Percentiles rank a stretch among this genome's conserved stretches.
Evolutionary conservation across 2,113 vertebrate genomes (phyloP).

Genomic region (Erythrocercus mccallii): DNA sequence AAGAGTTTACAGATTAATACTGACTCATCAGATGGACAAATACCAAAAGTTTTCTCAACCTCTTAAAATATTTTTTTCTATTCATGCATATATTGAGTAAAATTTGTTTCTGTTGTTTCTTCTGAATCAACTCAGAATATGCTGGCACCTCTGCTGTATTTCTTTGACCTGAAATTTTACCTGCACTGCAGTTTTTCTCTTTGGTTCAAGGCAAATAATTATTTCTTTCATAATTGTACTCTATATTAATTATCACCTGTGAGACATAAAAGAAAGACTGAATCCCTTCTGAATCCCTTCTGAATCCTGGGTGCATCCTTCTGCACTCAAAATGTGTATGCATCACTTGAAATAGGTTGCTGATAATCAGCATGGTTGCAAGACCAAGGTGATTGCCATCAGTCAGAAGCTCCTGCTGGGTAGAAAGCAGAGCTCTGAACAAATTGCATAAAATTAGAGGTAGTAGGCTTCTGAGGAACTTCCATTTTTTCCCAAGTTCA

Average conservation of each 20-base stretch:
- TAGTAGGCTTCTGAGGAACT: not conserved
- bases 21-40: not conserved
- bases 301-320: not conserved
- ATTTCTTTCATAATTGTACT: not conserved
- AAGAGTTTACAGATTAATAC: not conserved
- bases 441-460: not conserved
- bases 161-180: not conserved
- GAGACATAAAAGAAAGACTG: not conserved
- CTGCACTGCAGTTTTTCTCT: not conserved
- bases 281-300: not conserved
- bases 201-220: not conserved
- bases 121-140: not conserved
- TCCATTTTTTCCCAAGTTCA: not conserved
- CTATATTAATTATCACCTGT: not conserved
- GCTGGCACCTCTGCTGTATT: not conserved
- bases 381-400: not conserved
- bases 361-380: not conserved
- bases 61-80: not conserved
- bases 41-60: not conserved
- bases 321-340: rapidly evolving
- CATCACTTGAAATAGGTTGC: rapidly evolving
- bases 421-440: not conserved
- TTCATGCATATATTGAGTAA: not conserved
- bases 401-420: not conserved
- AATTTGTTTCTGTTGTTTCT: not conserved